A percentile compares a stretch with the other conserved stretches of the same genome.
These are phyloP conservation scores for Sarcophaga rosellei DNA, from an alignment of 2,888 invertebrate genomes.

Conservation along the genomic window DNA sequence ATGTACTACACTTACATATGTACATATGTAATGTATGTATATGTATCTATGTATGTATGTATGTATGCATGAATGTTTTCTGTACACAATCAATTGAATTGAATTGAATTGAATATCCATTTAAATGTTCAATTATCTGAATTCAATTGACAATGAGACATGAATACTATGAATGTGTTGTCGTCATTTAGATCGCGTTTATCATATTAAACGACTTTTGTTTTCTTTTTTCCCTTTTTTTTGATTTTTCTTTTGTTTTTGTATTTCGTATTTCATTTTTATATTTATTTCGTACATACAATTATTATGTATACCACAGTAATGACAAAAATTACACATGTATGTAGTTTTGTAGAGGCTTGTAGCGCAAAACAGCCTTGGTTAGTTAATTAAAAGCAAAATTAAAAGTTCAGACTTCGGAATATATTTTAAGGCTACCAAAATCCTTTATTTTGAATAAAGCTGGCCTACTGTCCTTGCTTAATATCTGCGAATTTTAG, in stretches of 20 bases:
- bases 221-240: constrained; percentile 13
- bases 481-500: too few species aligned
- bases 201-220: constrained; percentile 63
- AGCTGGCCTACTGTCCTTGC: too few species aligned
- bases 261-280: constrained; percentile 34
- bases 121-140: constrained; percentile 67
- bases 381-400: neutral
- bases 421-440: neutral
- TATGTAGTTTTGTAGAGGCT: neutral
- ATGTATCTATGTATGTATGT: neutral
- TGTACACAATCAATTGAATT: constrained; percentile 46
- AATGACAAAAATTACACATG: constrained; percentile 35
- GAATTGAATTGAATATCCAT: constrained; percentile 61
- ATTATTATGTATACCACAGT: constrained; percentile 48
- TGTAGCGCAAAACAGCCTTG: neutral
- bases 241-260: constrained; percentile 21
- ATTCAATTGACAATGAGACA: constrained; percentile 67
- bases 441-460: too few species aligned
- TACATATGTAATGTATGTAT: too few species aligned
- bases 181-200: constrained; percentile 67
- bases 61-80: neutral
- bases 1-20: neutral
- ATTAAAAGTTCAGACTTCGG: neutral
- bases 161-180: constrained; percentile 60
- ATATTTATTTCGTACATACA: constrained; percentile 26